Percentiles rank a stretch among this genome's conserved stretches.
Conservation (phyloP, 2,113 vertebrate species). For the Nothocercus julius region DNA sequence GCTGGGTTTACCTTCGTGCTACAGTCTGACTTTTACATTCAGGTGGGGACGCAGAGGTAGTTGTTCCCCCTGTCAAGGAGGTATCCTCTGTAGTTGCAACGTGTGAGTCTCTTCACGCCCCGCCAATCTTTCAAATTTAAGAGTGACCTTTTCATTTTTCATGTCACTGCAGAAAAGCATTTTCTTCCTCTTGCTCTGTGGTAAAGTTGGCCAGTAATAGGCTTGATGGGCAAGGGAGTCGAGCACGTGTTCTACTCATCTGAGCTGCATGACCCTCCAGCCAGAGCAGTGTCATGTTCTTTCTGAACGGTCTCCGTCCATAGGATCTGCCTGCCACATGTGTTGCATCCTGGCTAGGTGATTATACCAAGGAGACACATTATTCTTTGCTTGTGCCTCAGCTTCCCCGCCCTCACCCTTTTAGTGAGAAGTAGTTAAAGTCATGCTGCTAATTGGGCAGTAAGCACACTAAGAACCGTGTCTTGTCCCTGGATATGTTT, state of each 20-base stretch:
- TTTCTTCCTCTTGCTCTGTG: not conserved
- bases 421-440: not conserved
- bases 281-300: not conserved
- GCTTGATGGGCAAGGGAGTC: not conserved
- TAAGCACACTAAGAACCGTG: not conserved
- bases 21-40: not conserved
- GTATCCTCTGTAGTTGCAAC: not conserved
- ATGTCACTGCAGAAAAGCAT: not conserved
- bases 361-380: not conserved
- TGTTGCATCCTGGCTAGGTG: not conserved
- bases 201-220: not conserved
- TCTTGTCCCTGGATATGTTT: not conserved
- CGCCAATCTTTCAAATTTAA: not conserved
- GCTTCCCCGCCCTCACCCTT: too few relatives aligned
- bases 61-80: not conserved
- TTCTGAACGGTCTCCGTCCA: not conserved
- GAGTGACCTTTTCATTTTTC: not conserved
- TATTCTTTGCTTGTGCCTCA: not conserved
- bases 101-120: not conserved
- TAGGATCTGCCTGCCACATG: not conserved
- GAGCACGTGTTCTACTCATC: not conserved
- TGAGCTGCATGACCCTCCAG: not conserved
- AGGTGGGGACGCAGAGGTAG: not conserved
- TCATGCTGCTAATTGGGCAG: not conserved
- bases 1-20: not conserved